Conservation (phyloP, 2,888 invertebrate genomes). For the Melangyna quadrimaculata region DNA sequence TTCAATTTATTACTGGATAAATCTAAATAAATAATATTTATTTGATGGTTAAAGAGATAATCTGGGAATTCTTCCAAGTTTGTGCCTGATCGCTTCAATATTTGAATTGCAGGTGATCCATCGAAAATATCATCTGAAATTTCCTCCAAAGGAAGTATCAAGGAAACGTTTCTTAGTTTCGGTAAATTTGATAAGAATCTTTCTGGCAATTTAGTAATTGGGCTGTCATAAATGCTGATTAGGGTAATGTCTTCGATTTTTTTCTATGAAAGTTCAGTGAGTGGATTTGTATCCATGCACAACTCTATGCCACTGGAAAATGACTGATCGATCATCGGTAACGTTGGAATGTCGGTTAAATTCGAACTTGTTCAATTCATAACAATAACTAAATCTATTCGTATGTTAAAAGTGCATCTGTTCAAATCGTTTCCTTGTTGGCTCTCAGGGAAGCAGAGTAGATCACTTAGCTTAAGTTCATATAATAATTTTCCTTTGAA, state of each 20-base stretch:
- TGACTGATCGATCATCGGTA: accelerated
- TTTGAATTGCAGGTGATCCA: neutral
- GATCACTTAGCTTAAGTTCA: neutral
- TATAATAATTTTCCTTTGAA: neutral
- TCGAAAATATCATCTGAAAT: neutral
- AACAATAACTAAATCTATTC: neutral
- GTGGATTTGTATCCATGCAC: neutral
- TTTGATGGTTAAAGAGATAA: no score
- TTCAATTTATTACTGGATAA: neutral
- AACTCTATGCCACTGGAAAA: neutral
- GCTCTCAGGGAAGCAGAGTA: no score
- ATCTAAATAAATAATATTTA: neutral
- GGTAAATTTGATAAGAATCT: neutral
- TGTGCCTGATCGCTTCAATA: neutral
- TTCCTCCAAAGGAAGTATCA: neutral
- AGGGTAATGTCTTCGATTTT: neutral
- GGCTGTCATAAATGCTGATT: neutral
- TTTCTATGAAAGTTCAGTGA: neutral
- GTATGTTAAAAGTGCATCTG: neutral
- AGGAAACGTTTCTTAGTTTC: neutral
- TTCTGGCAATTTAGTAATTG: neutral
- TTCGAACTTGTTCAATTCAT: neutral
- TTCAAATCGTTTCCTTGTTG: no score
- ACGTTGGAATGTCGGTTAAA: neutral
- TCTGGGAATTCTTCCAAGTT: neutral